A percentile compares a stretch with the other conserved stretches of the same genome.
Evolutionary conservation across 1,140 invertebrate genomes (phyloP).

Genomic region (Hylyphantes graminicola): DNA sequence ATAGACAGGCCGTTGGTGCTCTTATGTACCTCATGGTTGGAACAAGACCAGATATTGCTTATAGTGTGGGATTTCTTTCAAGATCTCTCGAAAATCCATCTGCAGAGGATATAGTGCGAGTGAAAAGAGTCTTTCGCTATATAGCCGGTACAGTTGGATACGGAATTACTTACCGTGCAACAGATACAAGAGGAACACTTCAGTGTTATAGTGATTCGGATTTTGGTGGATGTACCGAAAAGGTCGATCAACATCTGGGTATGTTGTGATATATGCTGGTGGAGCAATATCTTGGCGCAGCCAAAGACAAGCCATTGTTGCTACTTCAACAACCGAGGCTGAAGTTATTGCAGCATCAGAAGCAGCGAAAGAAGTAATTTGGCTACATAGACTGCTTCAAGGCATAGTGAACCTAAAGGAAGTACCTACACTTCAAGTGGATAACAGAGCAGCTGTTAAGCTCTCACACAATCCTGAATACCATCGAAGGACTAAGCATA

Average conservation of each 20-base stretch:
- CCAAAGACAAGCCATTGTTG: constrained; percentile 27
- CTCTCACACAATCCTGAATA: too few relatives aligned
- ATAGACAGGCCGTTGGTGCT: constrained; percentile 53
- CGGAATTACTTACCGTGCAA: neutral
- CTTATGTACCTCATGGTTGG: constrained; percentile 68
- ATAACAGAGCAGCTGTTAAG: too few relatives aligned
- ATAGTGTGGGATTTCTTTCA: constrained; percentile 65
- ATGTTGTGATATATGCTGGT: constrained; percentile 10
- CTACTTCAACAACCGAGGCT: constrained; percentile 51
- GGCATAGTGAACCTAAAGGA: neutral
- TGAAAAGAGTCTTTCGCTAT: constrained; percentile 67
- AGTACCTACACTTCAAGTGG: too few relatives aligned
- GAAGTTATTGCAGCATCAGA: constrained; percentile 37
- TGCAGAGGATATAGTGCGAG: constrained; percentile 65
- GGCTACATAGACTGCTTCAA: constrained; percentile 3
- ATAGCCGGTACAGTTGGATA: constrained; percentile 66
- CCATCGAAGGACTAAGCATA: too few relatives aligned
- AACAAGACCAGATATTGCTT: constrained; percentile 70
- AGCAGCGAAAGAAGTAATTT: constrained; percentile 38
- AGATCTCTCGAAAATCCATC: constrained; percentile 25
- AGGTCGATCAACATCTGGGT: constrained; percentile 29
- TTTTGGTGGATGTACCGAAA: constrained; percentile 65
- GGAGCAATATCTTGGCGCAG: constrained; percentile 40
- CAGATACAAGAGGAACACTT: constrained; percentile 1
- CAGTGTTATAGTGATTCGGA: constrained; percentile 66